Percentiles rank a stretch among this genome's conserved stretches.
phyloP scores from a whole-genome alignment of 2,888 invertebrate species.

The Oscheius sp. region DNA sequence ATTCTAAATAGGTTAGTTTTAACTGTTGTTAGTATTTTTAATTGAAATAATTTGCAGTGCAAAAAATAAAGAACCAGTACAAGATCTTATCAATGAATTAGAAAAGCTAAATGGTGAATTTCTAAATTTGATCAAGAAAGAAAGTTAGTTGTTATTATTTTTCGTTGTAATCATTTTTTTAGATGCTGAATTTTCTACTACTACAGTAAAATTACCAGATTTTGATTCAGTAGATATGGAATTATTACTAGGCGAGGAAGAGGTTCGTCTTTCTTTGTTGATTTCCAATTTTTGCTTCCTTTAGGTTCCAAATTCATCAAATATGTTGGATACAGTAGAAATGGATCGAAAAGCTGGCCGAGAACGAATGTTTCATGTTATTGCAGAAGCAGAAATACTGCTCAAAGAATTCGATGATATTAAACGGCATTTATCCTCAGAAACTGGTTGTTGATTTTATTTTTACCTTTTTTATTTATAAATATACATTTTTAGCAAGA shows the following conservation, averaged over 20 bases:
- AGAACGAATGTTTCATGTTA: constrained; percentile 19
- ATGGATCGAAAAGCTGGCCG: neutral
- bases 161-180: neutral
- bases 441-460: neutral
- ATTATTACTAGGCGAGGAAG: constrained; percentile 46
- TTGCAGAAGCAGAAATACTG: constrained; percentile 45
- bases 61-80: constrained; percentile 17
- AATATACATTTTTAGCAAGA: too few species aligned
- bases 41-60: neutral
- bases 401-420: constrained; percentile 50
- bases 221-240: constrained; percentile 52
- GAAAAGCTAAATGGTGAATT: constrained; percentile 5
- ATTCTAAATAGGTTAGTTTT: constrained; percentile 32
- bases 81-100: constrained; percentile 9
- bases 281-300: neutral
- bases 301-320: neutral
- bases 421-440: constrained; percentile 13
- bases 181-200: constrained; percentile 46
- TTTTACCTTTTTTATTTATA: neutral
- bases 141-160: constrained; percentile 15
- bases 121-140: neutral
- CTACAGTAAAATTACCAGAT: constrained; percentile 46
- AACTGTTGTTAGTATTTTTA: neutral
- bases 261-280: too few species aligned
- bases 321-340: constrained; percentile 19